Evolutionary conservation across 1,140 invertebrate species (phyloP), one percentile per base, ranked within the genome.

Genomic region (Listronotus bonariensis): DNA sequence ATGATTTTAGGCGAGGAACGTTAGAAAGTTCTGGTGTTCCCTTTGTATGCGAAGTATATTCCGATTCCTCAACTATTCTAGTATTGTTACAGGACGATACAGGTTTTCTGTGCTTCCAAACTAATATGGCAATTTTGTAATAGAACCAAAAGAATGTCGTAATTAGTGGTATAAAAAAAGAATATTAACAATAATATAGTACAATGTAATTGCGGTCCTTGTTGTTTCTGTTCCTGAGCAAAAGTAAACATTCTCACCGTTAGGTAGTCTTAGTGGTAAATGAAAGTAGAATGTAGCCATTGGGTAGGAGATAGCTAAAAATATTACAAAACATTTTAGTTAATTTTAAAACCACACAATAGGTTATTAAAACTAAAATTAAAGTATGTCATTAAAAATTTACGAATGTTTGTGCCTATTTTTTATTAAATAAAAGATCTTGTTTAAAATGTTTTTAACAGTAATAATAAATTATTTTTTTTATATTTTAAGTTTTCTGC

Each of bases 121-220:
- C 74, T 54, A 82, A 78, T 18, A 77, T 67, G 2, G 82, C 83
- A 12, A 86, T 79, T 0, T 80, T 79, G 17, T 78, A 73, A 63
- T 86, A 83, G 11, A 86, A 74, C 63, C 80, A 80, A 10, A 85
- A 31, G 59, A 85, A 85, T 51, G 80, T 78, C 26, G 77, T 65
- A 31, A 81, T 74, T 32, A 84, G 76, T 11, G 84, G 83, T 20
- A 82, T 18, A 49, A 86, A 61, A 86, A 80, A 8, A 83, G 71
- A 11, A 75, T 63, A 32, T 82, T 81, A 4, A 84, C 67, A 6
- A 59, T 45, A 2, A 76, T 58, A 36, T 73, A 79, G 68, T 63
- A 82, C 71, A 71, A 79, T 78, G 57, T 79, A 75, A 67, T 74
- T 31, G 42, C 73, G 63, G 69, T 57, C 73, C 81, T 76, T 34